A percentile compares a stretch with the other conserved stretches of the same genome.
phyloP scores from a whole-genome alignment of 2,113 vertebrate species.

The Carassius gibelio region DNA sequence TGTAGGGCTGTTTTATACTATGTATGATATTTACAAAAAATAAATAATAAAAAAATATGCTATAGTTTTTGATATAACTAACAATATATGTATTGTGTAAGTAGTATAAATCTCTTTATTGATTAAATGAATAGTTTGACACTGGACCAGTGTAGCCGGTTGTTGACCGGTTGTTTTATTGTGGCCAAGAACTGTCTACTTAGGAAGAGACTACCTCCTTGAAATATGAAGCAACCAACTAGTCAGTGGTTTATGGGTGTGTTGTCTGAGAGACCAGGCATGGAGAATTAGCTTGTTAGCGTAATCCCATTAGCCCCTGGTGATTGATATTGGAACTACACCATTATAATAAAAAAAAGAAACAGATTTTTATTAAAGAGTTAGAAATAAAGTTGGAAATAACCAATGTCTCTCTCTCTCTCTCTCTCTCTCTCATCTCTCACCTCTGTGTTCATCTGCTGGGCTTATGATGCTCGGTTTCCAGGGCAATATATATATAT shows the following conservation, averaged over 20 bases:
- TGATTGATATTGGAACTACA: slow-evolving; percentile 1
- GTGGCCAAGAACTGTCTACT: not conserved
- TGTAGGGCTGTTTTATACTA: too few relatives aligned
- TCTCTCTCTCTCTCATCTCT: too few relatives aligned
- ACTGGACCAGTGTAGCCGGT: not conserved
- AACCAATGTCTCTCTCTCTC: too few relatives aligned
- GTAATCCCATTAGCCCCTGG: not conserved
- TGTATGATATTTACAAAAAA: too few relatives aligned
- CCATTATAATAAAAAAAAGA: not conserved
- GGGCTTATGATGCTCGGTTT: too few relatives aligned
- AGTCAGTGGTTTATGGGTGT: not conserved
- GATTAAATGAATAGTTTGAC: not conserved
- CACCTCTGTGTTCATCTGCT: too few relatives aligned
- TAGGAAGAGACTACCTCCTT: not conserved
- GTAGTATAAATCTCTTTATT: not conserved
- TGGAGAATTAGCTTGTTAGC: not conserved
- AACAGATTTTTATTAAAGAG: too few relatives aligned
- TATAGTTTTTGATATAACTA: not conserved
- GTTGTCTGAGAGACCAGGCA: slow-evolving; percentile 1
- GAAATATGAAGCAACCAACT: not conserved
- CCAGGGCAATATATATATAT: too few relatives aligned
- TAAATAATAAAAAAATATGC: too few relatives aligned
- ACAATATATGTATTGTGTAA: not conserved
- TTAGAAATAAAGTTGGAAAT: too few relatives aligned
- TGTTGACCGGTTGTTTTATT: not conserved